Percentiles rank a stretch among this genome's conserved stretches.
Evolutionary conservation across 2,113 vertebrate genomes (phyloP).

Genomic region (Mobula hypostoma): DNA sequence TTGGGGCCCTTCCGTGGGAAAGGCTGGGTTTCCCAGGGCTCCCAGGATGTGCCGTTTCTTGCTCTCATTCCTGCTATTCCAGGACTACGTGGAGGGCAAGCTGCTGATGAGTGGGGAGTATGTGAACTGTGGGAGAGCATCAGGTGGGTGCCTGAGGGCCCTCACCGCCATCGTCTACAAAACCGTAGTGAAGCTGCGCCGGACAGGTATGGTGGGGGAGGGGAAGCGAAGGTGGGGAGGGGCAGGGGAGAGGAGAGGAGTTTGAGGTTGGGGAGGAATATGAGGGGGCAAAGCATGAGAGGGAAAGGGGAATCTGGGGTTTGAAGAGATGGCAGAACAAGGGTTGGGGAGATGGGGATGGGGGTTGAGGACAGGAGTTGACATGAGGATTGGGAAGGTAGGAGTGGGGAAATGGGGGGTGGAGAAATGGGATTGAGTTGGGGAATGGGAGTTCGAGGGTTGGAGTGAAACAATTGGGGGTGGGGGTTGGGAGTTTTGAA

Average conservation of each 20-base stretch:
- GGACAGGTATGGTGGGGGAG: slow-evolving; percentile 58
- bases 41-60: background rate
- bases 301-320: background rate
- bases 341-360: background rate
- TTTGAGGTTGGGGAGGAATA: no score
- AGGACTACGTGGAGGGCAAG: slow-evolving; percentile 74
- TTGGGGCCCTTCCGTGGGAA: no score
- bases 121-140: slow-evolving; percentile 48
- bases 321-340: background rate
- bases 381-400: no score
- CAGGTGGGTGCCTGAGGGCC: slow-evolving; percentile 57
- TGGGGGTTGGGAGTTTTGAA: background rate
- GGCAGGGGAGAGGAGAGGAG: background rate
- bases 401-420: no score
- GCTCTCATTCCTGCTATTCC: background rate
- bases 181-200: slow-evolving; percentile 58
- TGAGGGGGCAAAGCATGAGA: background rate
- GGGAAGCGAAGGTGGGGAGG: background rate
- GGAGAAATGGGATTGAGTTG: background rate
- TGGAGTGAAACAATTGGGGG: background rate
- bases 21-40: no score
- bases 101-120: slow-evolving; percentile 58
- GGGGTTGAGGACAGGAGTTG: no score
- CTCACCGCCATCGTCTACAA: slow-evolving; percentile 57
- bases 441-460: no score